These are phyloP conservation scores for Rhamnusium bicolor DNA, from an alignment of 2,888 invertebrate genomes.

Conservation along the genomic window DNA sequence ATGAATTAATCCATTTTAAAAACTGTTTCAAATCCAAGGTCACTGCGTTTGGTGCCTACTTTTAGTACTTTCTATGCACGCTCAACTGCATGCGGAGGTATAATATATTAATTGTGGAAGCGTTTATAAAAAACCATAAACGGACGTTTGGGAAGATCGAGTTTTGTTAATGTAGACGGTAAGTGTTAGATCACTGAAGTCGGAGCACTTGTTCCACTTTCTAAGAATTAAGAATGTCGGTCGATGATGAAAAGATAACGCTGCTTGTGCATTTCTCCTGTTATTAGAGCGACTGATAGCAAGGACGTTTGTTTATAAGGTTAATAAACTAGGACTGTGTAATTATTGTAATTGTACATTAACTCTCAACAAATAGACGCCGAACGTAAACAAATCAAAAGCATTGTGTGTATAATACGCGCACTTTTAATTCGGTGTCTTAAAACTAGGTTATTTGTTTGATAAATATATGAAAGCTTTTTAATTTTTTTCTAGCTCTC, in stretches of 20 bases:
- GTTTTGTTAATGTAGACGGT: slow-evolving; percentile 40
- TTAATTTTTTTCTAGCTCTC: not conserved
- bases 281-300: slow-evolving; percentile 52
- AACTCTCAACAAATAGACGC: not conserved
- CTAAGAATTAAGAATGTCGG: slow-evolving; percentile 62
- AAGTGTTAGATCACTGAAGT: slow-evolving; percentile 45
- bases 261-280: slow-evolving; percentile 55
- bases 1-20: slow-evolving; percentile 21
- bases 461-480: slow-evolving; percentile 22
- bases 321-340: not conserved
- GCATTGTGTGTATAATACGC: not conserved
- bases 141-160: slow-evolving; percentile 36
- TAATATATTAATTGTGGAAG: slow-evolving; percentile 13
- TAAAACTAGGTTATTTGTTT: slow-evolving; percentile 8
- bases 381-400: not conserved
- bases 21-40: slow-evolving; percentile 28
- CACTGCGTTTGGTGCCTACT: slow-evolving; percentile 3
- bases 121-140: slow-evolving; percentile 44
- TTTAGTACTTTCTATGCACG: not conserved
- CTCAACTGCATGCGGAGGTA: not conserved
- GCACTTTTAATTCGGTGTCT: not conserved
- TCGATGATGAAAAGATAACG: slow-evolving; percentile 61
- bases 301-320: slow-evolving; percentile 36
- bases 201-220: slow-evolving; percentile 63
- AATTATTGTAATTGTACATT: not conserved